These are phyloP conservation scores for Pteronotus mesoamericanus DNA, from an alignment of 2,797 vertebrate genomes.

Conservation along the genomic window DNA sequence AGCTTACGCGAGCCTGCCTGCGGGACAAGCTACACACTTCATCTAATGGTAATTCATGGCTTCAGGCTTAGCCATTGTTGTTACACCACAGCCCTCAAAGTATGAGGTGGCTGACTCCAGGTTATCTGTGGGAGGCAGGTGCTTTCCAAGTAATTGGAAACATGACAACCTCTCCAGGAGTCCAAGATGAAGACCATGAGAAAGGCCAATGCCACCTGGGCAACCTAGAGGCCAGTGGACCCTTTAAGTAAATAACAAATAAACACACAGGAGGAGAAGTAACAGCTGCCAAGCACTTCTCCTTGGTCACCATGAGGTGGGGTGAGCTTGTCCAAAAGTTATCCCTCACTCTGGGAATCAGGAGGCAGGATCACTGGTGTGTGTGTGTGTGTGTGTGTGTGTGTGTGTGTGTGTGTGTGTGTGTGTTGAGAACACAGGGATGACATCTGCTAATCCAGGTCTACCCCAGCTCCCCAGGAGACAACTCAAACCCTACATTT, in stretches of 20 bases:
- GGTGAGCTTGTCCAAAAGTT: background rate
- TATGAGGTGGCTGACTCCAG: background rate
- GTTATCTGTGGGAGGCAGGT: background rate
- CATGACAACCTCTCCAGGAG: background rate
- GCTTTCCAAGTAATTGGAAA: background rate
- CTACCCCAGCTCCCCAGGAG: background rate
- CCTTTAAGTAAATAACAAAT: background rate
- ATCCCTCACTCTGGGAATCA: background rate
- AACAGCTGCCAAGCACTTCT: background rate
- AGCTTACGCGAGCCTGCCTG: fast-evolving
- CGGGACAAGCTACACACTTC: background rate
- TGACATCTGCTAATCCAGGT: background rate
- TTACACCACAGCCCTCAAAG: too few relatives aligned
- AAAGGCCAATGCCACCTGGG: background rate
- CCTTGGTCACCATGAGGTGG: background rate
- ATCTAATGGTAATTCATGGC: fast-evolving
- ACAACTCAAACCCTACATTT: background rate
- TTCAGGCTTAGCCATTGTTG: background rate
- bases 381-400: background rate
- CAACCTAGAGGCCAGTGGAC: background rate
- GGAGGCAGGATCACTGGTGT: background rate
- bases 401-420: too few relatives aligned
- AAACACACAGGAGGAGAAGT: background rate
- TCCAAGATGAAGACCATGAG: background rate
- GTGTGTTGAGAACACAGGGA: background rate